A percentile compares a stretch with the other conserved stretches of the same genome.
phyloP scores from a whole-genome alignment of 2,797 vertebrate genomes.

The Cryptoprocta ferox region DNA sequence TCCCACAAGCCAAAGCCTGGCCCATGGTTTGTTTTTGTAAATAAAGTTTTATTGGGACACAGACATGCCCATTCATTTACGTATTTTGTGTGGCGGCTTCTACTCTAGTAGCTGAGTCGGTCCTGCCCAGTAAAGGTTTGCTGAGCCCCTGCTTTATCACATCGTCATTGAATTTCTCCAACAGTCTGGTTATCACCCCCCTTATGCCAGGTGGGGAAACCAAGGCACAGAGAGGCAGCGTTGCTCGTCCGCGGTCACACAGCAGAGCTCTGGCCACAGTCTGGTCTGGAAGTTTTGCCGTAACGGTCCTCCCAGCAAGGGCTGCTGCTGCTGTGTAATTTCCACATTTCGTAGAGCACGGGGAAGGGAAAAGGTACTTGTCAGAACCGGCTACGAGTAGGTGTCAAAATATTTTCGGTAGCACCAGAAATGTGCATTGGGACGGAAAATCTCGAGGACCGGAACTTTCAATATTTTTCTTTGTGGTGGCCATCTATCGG shows the following conservation, averaged over 20 bases:
- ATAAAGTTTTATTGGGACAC: not conserved
- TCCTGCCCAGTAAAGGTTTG: not conserved
- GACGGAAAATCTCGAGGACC: not conserved
- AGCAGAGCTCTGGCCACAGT: not conserved
- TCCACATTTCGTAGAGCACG: not conserved
- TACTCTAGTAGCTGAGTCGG: not conserved
- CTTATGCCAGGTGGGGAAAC: not conserved
- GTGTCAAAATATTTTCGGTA: slow-evolving; percentile 65
- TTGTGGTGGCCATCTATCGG: not conserved
- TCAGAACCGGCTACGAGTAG: not conserved
- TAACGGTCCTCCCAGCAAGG: not conserved
- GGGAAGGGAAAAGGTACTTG: not conserved
- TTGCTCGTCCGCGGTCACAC: not conserved
- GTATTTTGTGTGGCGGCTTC: too few relatives aligned
- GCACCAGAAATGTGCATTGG: not conserved
- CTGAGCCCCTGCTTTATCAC: not conserved
- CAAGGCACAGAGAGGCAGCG: not conserved
- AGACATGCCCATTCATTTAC: not conserved
- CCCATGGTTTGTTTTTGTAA: not conserved
- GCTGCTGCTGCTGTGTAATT: not conserved
- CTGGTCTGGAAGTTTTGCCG: not conserved
- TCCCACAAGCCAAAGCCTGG: not conserved
- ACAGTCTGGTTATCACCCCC: not conserved
- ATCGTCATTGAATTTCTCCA: not conserved
- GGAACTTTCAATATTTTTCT: slow-evolving; percentile 34